Evolutionary conservation across 2,113 vertebrate species (phyloP).

Genomic region (Callionymus lyra): DNA sequence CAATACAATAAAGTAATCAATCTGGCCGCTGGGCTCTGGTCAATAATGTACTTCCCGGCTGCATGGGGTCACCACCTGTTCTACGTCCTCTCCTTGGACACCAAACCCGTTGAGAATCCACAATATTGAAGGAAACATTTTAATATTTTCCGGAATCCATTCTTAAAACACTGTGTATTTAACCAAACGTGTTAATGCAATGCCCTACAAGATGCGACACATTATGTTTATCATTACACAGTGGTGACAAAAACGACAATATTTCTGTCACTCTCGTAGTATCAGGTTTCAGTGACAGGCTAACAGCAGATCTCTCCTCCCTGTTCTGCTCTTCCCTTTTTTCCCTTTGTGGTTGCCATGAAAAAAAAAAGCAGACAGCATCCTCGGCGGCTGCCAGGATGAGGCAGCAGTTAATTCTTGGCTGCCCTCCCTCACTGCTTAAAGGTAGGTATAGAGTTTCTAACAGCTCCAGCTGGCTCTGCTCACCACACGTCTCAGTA

Average conservation of each 20-base stretch:
- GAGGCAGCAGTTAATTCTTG: conserved; percentile 71
- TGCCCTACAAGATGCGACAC: no score
- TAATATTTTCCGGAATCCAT: no score
- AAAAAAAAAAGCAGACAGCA: conserved; percentile 60
- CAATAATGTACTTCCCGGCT: conserved; percentile 66
- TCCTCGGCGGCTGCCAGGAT: conserved; percentile 60
- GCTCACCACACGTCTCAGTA: conserved; percentile 62
- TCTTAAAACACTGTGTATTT: no score
- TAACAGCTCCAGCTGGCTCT: conserved; percentile 66
- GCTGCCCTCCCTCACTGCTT: conserved; percentile 66
- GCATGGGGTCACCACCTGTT: conserved; percentile 68
- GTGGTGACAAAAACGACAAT: no score
- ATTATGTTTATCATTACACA: no score
- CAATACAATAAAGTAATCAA: conserved; percentile 76
- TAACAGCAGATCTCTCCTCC: not conserved
- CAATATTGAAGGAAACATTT: no score
- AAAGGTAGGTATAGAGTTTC: conserved; percentile 70
- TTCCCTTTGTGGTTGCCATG: conserved; percentile 39
- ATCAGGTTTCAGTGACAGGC: conserved; percentile 26
- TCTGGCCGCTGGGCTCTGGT: conserved; percentile 53
- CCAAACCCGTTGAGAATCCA: conserved; percentile 4
- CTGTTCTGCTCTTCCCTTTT: conserved; percentile 6
- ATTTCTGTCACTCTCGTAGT: no score
- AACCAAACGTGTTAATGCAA: no score
- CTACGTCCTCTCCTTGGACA: conserved; percentile 63